Conservation (phyloP, 2,888 invertebrate genomes). For the Hirtodrosophila histrioides region DNA sequence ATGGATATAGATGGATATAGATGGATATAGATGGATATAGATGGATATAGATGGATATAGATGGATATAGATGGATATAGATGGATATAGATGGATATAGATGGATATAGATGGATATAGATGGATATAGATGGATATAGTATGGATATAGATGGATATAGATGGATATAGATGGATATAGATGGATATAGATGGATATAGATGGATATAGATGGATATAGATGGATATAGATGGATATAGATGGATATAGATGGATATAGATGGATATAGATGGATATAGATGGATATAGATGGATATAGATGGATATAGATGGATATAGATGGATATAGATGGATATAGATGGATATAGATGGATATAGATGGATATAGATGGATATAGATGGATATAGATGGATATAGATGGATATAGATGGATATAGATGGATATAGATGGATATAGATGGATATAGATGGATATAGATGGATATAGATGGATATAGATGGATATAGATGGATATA, state of each 20-base stretch:
- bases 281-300: not conserved
- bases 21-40: too few species aligned
- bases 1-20: too few species aligned
- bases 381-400: not conserved
- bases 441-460: not conserved
- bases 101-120: too few species aligned
- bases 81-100: too few species aligned
- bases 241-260: not conserved
- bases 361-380: not conserved
- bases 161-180: not conserved
- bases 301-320: not conserved
- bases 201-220: constrained; percentile 1
- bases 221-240: not conserved
- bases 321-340: not conserved
- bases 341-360: not conserved
- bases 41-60: too few species aligned
- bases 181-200: not conserved
- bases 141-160: too few species aligned
- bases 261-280: constrained; percentile 1
- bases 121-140: too few species aligned
- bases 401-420: constrained; percentile 1
- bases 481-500: not conserved
- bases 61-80: too few species aligned
- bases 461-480: not conserved
- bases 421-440: not conserved